Evolutionary conservation across 1,140 invertebrate species (phyloP).

Genomic region (Gyrodactylus salaris): DNA sequence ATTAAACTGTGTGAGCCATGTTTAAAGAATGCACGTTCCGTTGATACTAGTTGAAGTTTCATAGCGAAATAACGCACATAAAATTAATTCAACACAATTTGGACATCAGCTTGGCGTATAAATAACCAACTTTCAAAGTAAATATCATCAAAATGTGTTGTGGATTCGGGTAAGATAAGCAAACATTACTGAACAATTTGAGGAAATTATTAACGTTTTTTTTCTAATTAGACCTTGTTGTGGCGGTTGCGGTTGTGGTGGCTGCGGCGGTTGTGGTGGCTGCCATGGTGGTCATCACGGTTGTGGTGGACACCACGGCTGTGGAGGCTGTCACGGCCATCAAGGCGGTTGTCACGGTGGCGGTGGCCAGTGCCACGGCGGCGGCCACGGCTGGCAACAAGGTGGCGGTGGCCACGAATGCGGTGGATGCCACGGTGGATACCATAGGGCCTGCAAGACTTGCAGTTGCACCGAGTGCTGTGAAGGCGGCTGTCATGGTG

Average conservation of each 20-base stretch:
- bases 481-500: not conserved
- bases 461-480: not conserved
- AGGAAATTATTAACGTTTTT: too few relatives aligned
- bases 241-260: not conserved
- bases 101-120: too few relatives aligned
- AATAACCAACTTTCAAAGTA: too few relatives aligned
- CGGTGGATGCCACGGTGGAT: not conserved
- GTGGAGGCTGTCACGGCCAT: not conserved
- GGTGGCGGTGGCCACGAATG: not conserved
- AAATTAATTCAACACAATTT: too few relatives aligned
- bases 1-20: too few relatives aligned
- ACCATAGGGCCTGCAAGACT: not conserved
- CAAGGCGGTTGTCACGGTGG: not conserved
- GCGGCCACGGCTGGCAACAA: not conserved
- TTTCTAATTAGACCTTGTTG: not conserved
- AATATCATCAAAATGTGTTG: not conserved
- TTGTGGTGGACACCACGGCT: not conserved
- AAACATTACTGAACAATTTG: too few relatives aligned
- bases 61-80: too few relatives aligned
- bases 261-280: not conserved
- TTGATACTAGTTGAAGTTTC: too few relatives aligned
- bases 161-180: not conserved
- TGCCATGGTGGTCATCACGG: not conserved
- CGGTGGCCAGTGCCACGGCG: not conserved
- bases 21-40: too few relatives aligned